Evolutionary conservation across 2,797 vertebrate genomes (phyloP).

Genomic region (Adelosebastes latens): DNA sequence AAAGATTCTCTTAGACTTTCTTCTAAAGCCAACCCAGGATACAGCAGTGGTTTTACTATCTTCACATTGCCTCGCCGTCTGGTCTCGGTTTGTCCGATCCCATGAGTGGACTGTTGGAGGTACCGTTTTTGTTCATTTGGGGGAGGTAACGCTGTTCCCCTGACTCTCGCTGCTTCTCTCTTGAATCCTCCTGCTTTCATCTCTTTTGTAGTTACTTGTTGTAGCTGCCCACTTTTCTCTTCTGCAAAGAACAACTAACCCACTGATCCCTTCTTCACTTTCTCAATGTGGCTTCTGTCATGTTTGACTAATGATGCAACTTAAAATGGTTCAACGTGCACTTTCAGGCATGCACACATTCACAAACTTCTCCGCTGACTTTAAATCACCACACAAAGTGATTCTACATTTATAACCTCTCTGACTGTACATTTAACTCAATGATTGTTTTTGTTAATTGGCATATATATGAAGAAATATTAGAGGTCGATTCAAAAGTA

Average conservation of each 20-base stretch:
- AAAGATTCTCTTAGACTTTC: slow-evolving; percentile 48
- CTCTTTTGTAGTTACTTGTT: slow-evolving; percentile 56
- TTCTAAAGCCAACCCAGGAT: slow-evolving; percentile 64
- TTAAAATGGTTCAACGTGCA: slow-evolving; percentile 12
- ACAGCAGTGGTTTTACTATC: slow-evolving; percentile 58
- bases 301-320: slow-evolving; percentile 42
- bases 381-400: not conserved
- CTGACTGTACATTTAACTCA: not conserved
- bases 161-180: slow-evolving; percentile 52
- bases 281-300: slow-evolving; percentile 65
- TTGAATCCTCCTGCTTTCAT: slow-evolving; percentile 49
- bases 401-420: slow-evolving; percentile 11
- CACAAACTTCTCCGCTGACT: not conserved
- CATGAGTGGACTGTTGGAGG: slow-evolving; percentile 70
- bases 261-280: slow-evolving; percentile 56
- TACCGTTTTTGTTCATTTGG: slow-evolving; percentile 55
- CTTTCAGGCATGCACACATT: not conserved
- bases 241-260: slow-evolving; percentile 53
- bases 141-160: slow-evolving; percentile 72
- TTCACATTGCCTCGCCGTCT: slow-evolving; percentile 55
- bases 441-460: not conserved
- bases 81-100: slow-evolving; percentile 62
- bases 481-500: slow-evolving; percentile 3
- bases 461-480: not conserved
- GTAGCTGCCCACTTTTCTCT: slow-evolving; percentile 54